A percentile compares a stretch with the other conserved stretches of the same genome.
Conservation (phyloP, 1,140 invertebrate genomes). For the Heliconius congener region DNA sequence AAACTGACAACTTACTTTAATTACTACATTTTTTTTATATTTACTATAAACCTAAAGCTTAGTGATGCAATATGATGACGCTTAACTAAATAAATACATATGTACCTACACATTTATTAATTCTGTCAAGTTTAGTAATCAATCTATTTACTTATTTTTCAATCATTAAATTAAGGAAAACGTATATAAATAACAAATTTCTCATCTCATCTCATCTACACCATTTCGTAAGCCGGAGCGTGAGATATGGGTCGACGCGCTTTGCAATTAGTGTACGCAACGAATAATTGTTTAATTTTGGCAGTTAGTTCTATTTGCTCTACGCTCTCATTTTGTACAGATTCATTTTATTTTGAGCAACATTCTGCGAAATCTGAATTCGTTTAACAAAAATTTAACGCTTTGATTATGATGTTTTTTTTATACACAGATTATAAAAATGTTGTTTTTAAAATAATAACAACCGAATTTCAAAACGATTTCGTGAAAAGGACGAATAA, state of each 20-base stretch:
- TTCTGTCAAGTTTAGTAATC: no score
- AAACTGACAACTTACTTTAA: no score
- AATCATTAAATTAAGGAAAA: neutral
- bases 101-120: no score
- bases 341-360: neutral
- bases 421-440: no score
- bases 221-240: conserved; percentile 33
- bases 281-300: conserved; percentile 38
- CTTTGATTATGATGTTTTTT: no score
- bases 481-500: neutral
- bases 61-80: no score
- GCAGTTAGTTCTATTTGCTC: neutral
- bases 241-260: conserved; percentile 38
- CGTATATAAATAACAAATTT: neutral
- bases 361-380: no score
- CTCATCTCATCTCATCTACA: neutral
- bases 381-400: no score
- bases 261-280: conserved; percentile 37
- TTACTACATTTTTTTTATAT: no score
- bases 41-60: no score
- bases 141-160: neutral
- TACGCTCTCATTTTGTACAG: neutral
- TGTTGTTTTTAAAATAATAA: neutral
- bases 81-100: neutral
- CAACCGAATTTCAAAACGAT: neutral